Percentiles rank a stretch among this genome's conserved stretches.
phyloP scores from a whole-genome alignment of 2,113 vertebrate genomes.

The Albula goreensis region DNA sequence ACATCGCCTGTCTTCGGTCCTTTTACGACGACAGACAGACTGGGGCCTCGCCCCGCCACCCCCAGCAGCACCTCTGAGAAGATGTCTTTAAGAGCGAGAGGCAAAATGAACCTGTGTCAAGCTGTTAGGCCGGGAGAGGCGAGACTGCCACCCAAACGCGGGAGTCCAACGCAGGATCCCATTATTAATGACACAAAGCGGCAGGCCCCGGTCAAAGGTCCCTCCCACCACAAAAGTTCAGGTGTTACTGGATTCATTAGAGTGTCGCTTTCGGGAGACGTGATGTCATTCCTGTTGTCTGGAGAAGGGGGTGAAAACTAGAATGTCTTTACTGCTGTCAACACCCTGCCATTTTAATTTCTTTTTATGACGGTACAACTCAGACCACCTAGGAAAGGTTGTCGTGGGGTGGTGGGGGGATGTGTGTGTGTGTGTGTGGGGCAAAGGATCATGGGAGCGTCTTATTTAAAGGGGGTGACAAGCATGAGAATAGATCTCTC shows the following conservation, averaged over 20 bases:
- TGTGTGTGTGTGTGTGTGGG: slow-evolving; percentile 16
- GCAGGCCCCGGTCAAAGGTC: slow-evolving; percentile 81
- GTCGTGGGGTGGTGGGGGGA: slow-evolving; percentile 53
- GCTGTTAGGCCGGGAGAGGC: slow-evolving; percentile 82
- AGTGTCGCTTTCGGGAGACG: slow-evolving; percentile 78
- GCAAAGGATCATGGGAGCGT: slow-evolving; percentile 71
- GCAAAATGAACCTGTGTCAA: slow-evolving; percentile 90
- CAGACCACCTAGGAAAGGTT: slow-evolving; percentile 76
- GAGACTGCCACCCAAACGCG: slow-evolving; percentile 76
- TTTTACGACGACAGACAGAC: slow-evolving; percentile 46
- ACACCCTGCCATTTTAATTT: slow-evolving; percentile 87
- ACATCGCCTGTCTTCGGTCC: slow-evolving; percentile 64
- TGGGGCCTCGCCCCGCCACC: slow-evolving; percentile 60
- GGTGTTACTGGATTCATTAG: slow-evolving; percentile 96
- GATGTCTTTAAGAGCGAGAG: slow-evolving; percentile 79
- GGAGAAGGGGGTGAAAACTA: slow-evolving; percentile 74
- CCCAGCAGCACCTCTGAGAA: slow-evolving; percentile 76
- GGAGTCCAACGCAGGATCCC: slow-evolving; percentile 75
- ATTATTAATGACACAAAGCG: slow-evolving; percentile 85
- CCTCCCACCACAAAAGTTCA: slow-evolving; percentile 82
- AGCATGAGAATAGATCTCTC: slow-evolving; percentile 81
- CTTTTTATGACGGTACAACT: slow-evolving; percentile 71
- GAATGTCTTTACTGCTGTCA: slow-evolving; percentile 84
- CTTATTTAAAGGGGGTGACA: slow-evolving; percentile 73
- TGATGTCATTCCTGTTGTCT: slow-evolving; percentile 85